Evolutionary conservation across 1,140 invertebrate species (phyloP).

Genomic region (Pogonomyrmex californicus): DNA sequence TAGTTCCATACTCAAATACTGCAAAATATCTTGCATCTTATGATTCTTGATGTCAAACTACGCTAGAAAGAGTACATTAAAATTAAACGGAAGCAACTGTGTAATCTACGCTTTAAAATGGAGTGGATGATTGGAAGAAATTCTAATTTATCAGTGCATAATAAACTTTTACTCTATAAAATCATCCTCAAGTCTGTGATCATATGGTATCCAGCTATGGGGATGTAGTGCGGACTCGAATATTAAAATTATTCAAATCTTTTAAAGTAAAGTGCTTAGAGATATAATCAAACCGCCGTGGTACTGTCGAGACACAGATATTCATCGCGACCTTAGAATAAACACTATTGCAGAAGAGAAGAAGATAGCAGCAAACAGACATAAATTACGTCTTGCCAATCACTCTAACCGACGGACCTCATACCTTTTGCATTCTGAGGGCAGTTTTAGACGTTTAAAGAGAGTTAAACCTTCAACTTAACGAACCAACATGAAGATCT

Average conservation of each 20-base stretch:
- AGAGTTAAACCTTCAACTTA: background rate
- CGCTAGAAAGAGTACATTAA: background rate
- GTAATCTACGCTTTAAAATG: background rate
- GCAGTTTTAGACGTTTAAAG: background rate
- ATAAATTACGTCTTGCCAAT: background rate
- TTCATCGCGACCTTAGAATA: background rate
- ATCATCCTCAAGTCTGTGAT: background rate
- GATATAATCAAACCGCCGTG: background rate
- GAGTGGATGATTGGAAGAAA: background rate
- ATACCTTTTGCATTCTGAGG: background rate
- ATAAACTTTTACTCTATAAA: background rate
- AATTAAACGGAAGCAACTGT: background rate
- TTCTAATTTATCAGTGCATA: background rate
- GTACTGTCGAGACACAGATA: background rate
- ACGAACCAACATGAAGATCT: background rate
- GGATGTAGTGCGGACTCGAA: background rate
- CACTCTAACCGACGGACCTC: background rate
- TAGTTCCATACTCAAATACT: background rate
- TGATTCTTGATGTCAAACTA: background rate
- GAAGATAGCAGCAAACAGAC: background rate
- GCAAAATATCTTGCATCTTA: background rate
- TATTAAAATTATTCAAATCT: background rate
- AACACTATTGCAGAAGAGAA: background rate
- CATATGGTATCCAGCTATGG: background rate
- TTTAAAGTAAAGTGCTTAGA: slow-evolving; percentile 5